These are phyloP conservation scores for Megalopta genalis DNA, from an alignment of 1,140 invertebrate genomes.

Conservation along the genomic window DNA sequence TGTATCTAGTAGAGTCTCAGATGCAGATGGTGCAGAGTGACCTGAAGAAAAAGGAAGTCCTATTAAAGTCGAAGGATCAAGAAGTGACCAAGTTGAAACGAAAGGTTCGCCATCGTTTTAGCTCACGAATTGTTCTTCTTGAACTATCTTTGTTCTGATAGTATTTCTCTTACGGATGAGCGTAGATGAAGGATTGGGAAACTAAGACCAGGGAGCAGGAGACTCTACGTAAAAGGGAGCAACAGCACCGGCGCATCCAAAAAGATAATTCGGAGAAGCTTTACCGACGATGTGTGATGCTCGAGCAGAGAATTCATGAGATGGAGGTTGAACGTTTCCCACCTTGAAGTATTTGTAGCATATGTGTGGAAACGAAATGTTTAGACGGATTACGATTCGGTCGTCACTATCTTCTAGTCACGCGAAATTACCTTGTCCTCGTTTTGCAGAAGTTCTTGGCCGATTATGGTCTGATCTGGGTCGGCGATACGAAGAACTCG, in stretches of 20 bases:
- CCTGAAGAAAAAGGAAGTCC: constrained; percentile 66
- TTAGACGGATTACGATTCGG: neutral
- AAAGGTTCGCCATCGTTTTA: constrained; percentile 61
- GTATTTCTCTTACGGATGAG: constrained; percentile 8
- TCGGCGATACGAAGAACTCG: constrained; percentile 57
- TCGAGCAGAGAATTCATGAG: constrained; percentile 70
- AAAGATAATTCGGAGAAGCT: constrained; percentile 69
- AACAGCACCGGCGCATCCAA: constrained; percentile 57
- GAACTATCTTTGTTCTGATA: neutral
- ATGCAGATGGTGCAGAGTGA: constrained; percentile 68
- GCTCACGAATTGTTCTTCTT: no score
- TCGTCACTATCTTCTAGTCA: neutral
- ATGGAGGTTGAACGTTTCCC: constrained; percentile 70
- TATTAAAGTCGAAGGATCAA: constrained; percentile 67
- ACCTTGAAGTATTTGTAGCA: constrained; percentile 22
- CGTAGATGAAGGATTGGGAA: constrained; percentile 68
- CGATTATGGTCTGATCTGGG: constrained; percentile 74
- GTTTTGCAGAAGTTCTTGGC: constrained; percentile 68
- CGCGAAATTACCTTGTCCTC: neutral
- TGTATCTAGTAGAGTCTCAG: constrained; percentile 66
- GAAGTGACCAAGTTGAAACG: constrained; percentile 69
- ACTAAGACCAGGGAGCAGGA: constrained; percentile 65
- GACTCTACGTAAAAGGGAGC: constrained; percentile 55
- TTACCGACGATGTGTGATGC: constrained; percentile 64
- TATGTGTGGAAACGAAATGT: neutral